Evolutionary conservation across 2,797 vertebrate genomes (phyloP), one percentile per base, ranked within the genome.

Genomic region (Halcyon leucocephala): DNA sequence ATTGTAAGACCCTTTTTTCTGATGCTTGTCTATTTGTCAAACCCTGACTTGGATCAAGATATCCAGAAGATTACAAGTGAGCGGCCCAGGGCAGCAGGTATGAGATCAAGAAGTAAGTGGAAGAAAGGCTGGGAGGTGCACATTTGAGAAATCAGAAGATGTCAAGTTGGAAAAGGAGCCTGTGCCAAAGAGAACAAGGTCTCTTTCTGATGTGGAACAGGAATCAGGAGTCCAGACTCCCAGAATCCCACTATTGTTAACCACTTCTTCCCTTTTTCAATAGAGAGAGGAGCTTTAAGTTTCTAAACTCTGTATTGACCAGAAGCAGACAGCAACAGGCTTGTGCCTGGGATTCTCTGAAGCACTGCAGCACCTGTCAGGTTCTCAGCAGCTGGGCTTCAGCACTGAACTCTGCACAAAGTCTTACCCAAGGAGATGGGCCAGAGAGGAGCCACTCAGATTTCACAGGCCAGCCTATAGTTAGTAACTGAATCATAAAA

Each of bases 391-490:
- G 93, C 80, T 66, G 2, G 86, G 76, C 81, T 55, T 37, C 81
- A 37, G 70, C 0, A 0, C 41, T 7, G 24, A 46, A 15, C 61
- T 46, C 39, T 10, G 0, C 73, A 29, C 31, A 17, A 2, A 85
- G 72, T 61, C 52, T 12, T 12, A 3, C 77, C 66, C 74, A 26
- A 14, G 0, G 67, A 90, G 72, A 60, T 1, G 3, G 70, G 48
- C 6, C 1, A 33, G 1, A 70, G 44, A 69, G 67, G 8, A 61
- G 49, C 37, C 70, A 35, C 95, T 96, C 37, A 0, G 21, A 39
- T 96, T 96, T 92, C 94, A 95, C 60, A 78, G 26, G 20, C 6
- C 61, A 73, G 72, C 67, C 90, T 93, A 94, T 46, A 96, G 60
- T 80, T 96, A 95, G 90, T 1, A 96, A 77, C 60, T 24, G 19